A percentile compares a stretch with the other conserved stretches of the same genome.
Conservation (phyloP, 1,140 invertebrate genomes). For the Semibalanus balanoides region DNA sequence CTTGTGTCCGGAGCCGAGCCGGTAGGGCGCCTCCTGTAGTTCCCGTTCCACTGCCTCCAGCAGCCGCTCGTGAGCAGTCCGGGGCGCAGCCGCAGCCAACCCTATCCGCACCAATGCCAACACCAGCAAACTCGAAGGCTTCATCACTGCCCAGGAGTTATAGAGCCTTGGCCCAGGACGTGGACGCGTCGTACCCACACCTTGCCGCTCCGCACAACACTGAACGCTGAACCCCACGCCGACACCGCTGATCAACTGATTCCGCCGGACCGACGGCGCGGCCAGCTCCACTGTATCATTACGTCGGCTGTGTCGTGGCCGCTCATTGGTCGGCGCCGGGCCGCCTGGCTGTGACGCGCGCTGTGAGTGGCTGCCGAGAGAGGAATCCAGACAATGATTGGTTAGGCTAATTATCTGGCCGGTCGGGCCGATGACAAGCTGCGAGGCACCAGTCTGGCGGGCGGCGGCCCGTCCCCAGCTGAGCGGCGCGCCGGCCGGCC, state of each 20-base stretch:
- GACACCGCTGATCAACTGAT: background rate
- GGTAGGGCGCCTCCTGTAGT: background rate
- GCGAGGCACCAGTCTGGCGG: background rate
- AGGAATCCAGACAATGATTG: background rate
- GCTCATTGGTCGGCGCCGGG: background rate
- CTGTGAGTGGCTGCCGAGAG: background rate
- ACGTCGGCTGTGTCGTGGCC: background rate
- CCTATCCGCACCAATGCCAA: background rate
- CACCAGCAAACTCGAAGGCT: background rate
- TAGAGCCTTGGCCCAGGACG: too few species aligned
- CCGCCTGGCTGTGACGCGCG: background rate
- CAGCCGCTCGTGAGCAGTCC: background rate
- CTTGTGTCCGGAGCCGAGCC: background rate
- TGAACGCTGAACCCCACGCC: background rate
- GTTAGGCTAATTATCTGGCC: background rate
- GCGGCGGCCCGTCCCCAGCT: background rate
- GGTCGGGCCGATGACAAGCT: background rate
- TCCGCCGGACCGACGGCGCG: too few species aligned
- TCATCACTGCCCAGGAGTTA: background rate
- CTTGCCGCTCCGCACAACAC: background rate
- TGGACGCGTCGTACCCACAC: too few species aligned
- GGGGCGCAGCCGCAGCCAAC: background rate
- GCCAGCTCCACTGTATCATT: background rate
- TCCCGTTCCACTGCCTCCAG: background rate
- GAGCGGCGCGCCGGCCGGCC: too few species aligned